A percentile compares a stretch with the other conserved stretches of the same genome.
These are phyloP conservation scores for Maccullochella peelii DNA, from an alignment of 2,113 vertebrate species.

Conservation along the genomic window DNA sequence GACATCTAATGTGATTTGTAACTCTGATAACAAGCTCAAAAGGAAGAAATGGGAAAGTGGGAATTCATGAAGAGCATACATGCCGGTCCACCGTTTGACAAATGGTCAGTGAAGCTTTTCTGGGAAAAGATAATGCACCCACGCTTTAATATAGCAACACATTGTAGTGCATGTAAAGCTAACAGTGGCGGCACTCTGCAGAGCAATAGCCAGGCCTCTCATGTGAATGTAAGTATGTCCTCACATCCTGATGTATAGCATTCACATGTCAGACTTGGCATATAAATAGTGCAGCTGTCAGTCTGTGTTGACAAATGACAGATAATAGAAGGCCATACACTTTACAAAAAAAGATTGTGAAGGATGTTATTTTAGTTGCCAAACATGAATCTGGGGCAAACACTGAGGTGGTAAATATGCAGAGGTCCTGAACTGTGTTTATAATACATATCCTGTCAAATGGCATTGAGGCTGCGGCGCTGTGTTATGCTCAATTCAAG, in stretches of 20 bases:
- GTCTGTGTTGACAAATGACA: conserved; percentile 70
- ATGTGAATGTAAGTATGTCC: conserved; percentile 63
- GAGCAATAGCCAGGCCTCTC: conserved; percentile 44
- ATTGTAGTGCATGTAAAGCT: conserved; percentile 28
- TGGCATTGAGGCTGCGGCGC: conserved; percentile 18
- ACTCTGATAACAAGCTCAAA: conserved; percentile 59
- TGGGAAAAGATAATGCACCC: conserved; percentile 21
- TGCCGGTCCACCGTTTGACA: conserved; percentile 28
- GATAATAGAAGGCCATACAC: conserved; percentile 63
- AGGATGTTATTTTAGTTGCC: conserved; percentile 77
- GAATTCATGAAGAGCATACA: conserved; percentile 20
- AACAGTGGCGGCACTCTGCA: conserved; percentile 23
- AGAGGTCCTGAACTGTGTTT: conserved; percentile 61
- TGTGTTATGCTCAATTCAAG: conserved; percentile 53
- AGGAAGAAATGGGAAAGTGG: conserved; percentile 24
- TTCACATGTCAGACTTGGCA: conserved; percentile 72
- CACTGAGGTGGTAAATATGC: conserved; percentile 65
- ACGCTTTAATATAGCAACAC: conserved; percentile 44
- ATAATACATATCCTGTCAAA: conserved; percentile 60
- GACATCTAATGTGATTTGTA: conserved; percentile 36
- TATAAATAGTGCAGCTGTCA: conserved; percentile 79
- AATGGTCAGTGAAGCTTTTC: conserved; percentile 46
- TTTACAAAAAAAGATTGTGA: conserved; percentile 68
- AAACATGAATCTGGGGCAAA: conserved; percentile 73
- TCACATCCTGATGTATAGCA: conserved; percentile 72